These are phyloP conservation scores for Gymnobelideus leadbeateri DNA, from an alignment of 2,113 vertebrate genomes.

Conservation along the genomic window DNA sequence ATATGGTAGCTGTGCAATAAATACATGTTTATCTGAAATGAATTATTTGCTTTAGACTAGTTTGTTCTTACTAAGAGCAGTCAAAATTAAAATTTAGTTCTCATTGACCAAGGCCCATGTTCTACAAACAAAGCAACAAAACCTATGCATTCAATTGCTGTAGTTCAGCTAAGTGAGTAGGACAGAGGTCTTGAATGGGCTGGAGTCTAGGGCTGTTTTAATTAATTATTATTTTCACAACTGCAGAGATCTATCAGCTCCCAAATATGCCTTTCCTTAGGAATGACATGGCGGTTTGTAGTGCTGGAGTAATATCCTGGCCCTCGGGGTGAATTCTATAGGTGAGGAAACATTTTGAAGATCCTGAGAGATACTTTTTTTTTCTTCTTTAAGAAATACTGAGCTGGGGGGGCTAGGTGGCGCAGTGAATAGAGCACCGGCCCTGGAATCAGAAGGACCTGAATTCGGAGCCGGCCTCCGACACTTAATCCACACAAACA, in stretches of 20 bases:
- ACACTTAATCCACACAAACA: too few species aligned
- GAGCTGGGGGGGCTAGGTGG: too few species aligned
- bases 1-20: not conserved
- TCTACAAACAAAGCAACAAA: slow-evolving; percentile 31
- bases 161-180: slow-evolving; percentile 15
- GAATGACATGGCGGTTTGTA: not conserved
- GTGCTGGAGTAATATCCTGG: not conserved
- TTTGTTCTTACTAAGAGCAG: slow-evolving; percentile 53
- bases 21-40: not conserved
- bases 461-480: too few species aligned
- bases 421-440: too few species aligned
- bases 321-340: not conserved
- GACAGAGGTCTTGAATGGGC: slow-evolving; percentile 35
- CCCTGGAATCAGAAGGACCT: too few species aligned
- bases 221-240: slow-evolving; percentile 14
- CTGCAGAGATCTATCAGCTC: not conserved
- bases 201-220: not conserved
- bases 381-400: not conserved
- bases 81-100: slow-evolving; percentile 29
- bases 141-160: slow-evolving; percentile 15
- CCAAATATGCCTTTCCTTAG: not conserved
- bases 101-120: not conserved
- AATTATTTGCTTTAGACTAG: slow-evolving; percentile 34
- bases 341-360: not conserved
- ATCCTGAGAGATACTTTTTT: not conserved